phyloP scores from a whole-genome alignment of 2,888 invertebrate species.

The Drosophila trichaetosa region DNA sequence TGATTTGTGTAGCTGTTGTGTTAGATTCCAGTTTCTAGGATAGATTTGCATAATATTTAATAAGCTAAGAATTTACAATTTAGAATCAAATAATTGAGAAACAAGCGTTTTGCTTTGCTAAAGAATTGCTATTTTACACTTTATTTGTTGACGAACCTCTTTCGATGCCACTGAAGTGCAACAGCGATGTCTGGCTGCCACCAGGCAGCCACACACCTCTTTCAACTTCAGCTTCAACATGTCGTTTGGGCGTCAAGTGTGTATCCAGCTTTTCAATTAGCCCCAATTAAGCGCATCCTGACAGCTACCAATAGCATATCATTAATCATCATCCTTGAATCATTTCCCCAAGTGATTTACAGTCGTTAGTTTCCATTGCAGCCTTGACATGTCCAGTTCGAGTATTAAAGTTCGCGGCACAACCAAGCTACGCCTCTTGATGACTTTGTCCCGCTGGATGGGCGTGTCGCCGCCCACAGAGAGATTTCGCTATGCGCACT shows the following conservation, averaged over 20 bases:
- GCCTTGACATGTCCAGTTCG: slow-evolving; percentile 33
- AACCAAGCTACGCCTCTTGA: slow-evolving; percentile 18
- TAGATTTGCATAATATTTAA: background rate
- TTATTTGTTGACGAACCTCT: slow-evolving; percentile 9
- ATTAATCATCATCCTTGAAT: slow-evolving; percentile 48
- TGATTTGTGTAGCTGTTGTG: slow-evolving; percentile 34
- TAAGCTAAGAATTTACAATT: background rate
- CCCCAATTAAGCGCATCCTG: background rate
- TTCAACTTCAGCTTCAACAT: slow-evolving; percentile 45
- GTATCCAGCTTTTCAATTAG: slow-evolving; percentile 21
- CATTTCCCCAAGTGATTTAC: background rate
- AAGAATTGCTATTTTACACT: background rate
- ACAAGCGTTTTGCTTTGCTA: background rate
- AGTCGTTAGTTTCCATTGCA: slow-evolving; percentile 33
- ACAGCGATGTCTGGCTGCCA: background rate
- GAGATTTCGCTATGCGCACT: slow-evolving; percentile 18
- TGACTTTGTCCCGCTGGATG: slow-evolving; percentile 33
- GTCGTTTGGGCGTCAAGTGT: background rate
- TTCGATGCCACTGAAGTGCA: background rate
- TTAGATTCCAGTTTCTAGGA: slow-evolving; percentile 35
- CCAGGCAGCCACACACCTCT: slow-evolving; percentile 16
- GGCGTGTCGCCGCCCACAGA: slow-evolving; percentile 39
- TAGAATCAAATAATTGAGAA: background rate
- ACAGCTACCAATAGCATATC: background rate
- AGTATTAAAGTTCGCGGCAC: slow-evolving; percentile 10